phyloP scores from a whole-genome alignment of 1,140 invertebrate genomes.

The Drosophila subobscura region DNA sequence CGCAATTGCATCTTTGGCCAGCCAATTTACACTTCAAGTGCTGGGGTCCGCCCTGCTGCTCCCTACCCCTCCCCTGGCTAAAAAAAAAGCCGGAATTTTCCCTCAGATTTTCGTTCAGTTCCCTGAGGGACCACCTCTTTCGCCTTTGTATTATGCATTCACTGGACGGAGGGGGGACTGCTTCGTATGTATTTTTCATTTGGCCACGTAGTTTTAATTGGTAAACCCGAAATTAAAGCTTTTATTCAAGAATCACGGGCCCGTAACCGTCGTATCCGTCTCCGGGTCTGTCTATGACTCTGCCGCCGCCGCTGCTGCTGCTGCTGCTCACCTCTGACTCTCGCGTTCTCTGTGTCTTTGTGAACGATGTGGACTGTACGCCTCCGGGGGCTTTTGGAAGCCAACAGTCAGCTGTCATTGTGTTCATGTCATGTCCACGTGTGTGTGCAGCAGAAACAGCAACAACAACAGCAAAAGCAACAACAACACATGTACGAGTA shows the following conservation, averaged over 20 bases:
- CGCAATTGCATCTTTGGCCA: conserved; percentile 55
- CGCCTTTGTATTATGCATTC: conserved; percentile 12
- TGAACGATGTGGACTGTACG: conserved; percentile 53
- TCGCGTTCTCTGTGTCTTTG: conserved; percentile 45
- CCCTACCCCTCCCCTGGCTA: conserved; percentile 35
- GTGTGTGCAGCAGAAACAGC: conserved; percentile 56
- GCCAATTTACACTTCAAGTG: conserved; percentile 61
- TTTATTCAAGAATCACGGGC: conserved; percentile 81
- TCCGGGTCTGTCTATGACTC: conserved; percentile 8
- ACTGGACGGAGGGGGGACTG: background rate
- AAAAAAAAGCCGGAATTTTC: background rate
- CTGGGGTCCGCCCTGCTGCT: conserved; percentile 9
- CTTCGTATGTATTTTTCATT: conserved; percentile 74
- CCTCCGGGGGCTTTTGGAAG: conserved; percentile 76
- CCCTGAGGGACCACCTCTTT: conserved; percentile 10
- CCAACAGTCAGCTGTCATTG: conserved; percentile 81
- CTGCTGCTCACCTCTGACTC: conserved; percentile 22
- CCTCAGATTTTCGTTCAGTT: conserved; percentile 5
- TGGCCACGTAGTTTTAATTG: conserved; percentile 80
- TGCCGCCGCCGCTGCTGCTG: background rate
- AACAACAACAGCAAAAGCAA: conserved; percentile 60
- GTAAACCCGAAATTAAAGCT: conserved; percentile 80
- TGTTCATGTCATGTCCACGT: conserved; percentile 77
- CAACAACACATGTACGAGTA: conserved; percentile 49
- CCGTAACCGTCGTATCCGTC: conserved; percentile 1